Conservation (phyloP, 64 coral and sea anemone genomes). For the Actinia tenebrosa region DNA sequence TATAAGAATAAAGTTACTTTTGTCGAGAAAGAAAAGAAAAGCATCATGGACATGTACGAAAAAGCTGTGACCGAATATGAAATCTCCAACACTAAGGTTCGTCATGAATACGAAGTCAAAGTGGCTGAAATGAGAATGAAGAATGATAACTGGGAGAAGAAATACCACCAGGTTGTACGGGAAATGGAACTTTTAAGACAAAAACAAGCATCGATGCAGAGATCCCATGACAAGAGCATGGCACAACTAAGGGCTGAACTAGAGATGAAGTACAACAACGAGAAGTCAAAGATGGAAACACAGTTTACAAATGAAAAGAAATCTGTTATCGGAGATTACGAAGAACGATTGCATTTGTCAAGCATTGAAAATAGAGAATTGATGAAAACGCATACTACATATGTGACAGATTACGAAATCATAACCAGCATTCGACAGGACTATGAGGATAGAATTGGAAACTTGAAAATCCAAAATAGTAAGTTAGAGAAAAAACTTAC, state of each 20-base stretch:
- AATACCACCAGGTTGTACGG: slow-evolving; percentile 29
- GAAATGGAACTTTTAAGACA: slow-evolving; percentile 35
- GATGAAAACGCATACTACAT: slow-evolving; percentile 31
- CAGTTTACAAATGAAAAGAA: slow-evolving; percentile 27
- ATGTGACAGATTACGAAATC: slow-evolving; percentile 44
- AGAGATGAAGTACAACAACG: slow-evolving; percentile 34
- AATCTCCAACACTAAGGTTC: slow-evolving; percentile 33
- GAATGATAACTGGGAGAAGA: slow-evolving; percentile 46
- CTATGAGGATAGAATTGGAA: slow-evolving; percentile 41
- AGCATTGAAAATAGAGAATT: slow-evolving; percentile 34
- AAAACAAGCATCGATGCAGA: slow-evolving; percentile 31
- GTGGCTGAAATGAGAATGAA: slow-evolving; percentile 44
- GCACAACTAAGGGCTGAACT: slow-evolving; percentile 21
- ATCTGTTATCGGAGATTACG: slow-evolving; percentile 33
- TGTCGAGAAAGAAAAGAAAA: slow-evolving; percentile 46
- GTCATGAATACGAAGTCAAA: slow-evolving; percentile 55
- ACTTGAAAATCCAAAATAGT: slow-evolving; percentile 35
- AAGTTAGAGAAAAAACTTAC: slow-evolving; percentile 29
- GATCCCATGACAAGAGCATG: slow-evolving; percentile 27
- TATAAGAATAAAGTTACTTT: not conserved
- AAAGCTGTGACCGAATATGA: slow-evolving; percentile 54
- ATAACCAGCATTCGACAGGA: slow-evolving; percentile 43
- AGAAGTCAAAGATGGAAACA: slow-evolving; percentile 33
- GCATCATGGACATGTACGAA: slow-evolving; percentile 45
- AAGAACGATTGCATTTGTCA: slow-evolving; percentile 18